A percentile compares a stretch with the other conserved stretches of the same genome.
Conservation (phyloP, 2,797 vertebrate species). For the Bovichtus diacanthus region DNA sequence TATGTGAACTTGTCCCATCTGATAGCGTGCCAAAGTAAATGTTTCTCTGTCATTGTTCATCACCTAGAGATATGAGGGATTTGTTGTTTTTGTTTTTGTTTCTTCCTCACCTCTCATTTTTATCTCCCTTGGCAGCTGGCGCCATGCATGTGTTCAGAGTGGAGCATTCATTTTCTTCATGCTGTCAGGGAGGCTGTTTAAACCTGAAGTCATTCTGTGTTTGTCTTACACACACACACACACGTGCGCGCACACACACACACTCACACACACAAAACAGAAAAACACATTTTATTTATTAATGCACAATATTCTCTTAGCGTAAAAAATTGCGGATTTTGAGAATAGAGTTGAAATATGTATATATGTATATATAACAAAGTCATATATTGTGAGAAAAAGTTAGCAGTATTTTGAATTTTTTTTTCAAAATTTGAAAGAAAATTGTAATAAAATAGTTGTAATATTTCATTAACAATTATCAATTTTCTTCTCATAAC, state of each 20-base stretch:
- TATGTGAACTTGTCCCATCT: slow-evolving; percentile 43
- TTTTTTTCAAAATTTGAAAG: no score
- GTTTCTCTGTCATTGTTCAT: slow-evolving; percentile 44
- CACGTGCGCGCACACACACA: background rate
- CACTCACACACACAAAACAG: background rate
- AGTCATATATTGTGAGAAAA: background rate
- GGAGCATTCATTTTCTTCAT: slow-evolving; percentile 57
- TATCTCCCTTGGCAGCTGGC: slow-evolving; percentile 51
- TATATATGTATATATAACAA: no score
- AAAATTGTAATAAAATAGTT: background rate
- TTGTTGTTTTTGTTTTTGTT: slow-evolving; percentile 45
- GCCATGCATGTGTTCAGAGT: slow-evolving; percentile 53
- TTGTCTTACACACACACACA: no score
- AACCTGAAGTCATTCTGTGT: slow-evolving; percentile 42
- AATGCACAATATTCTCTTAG: no score
- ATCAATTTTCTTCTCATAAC: background rate
- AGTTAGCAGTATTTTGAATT: no score
- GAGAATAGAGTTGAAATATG: background rate
- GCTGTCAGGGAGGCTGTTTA: slow-evolving; percentile 55
- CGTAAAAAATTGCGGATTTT: no score
- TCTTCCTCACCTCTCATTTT: slow-evolving; percentile 40
- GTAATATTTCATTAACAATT: background rate
- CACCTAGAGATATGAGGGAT: slow-evolving; percentile 29
- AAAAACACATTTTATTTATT: no score
- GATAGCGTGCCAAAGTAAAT: slow-evolving; percentile 62